These are phyloP conservation scores for Nestor notabilis DNA, from an alignment of 2,113 vertebrate genomes.

Conservation along the genomic window DNA sequence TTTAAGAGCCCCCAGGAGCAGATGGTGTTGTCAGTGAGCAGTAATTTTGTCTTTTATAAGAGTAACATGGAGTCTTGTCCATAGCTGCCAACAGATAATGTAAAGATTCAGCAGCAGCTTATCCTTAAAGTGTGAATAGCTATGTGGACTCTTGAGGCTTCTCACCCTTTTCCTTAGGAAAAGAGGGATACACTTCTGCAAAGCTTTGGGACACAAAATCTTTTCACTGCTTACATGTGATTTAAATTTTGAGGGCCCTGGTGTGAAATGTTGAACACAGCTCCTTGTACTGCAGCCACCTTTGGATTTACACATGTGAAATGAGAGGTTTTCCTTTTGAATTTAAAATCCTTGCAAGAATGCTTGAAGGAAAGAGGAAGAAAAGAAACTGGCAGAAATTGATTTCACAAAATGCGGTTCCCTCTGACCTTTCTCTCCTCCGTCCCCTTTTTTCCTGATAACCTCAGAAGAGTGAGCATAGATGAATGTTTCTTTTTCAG, in stretches of 20 bases:
- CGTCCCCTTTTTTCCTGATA: background rate
- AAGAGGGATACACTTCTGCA: background rate
- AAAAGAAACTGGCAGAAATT: background rate
- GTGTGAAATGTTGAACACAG: background rate
- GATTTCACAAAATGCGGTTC: background rate
- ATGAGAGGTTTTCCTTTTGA: background rate
- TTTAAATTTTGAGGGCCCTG: background rate
- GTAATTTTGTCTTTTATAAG: background rate
- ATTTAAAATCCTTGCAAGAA: background rate
- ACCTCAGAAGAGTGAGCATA: background rate
- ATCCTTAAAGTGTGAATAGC: background rate
- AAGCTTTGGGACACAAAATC: background rate
- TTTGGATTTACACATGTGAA: background rate
- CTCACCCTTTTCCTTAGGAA: background rate
- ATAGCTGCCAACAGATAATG: background rate
- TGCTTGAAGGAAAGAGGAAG: background rate
- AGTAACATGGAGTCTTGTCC: background rate
- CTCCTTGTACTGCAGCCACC: background rate
- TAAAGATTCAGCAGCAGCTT: background rate
- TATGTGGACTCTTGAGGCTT: background rate
- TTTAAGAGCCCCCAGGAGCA: rapidly evolving
- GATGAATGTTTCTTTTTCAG: slow-evolving; percentile 56
- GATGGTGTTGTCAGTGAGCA: background rate
- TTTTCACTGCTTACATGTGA: background rate
- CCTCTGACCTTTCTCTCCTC: rapidly evolving